Evolutionary conservation across 37 sponge, comb jelly and placozoan genomes (phyloP), one percentile per base, ranked within the genome.

Genomic region (Chondrosia reniformis): DNA sequence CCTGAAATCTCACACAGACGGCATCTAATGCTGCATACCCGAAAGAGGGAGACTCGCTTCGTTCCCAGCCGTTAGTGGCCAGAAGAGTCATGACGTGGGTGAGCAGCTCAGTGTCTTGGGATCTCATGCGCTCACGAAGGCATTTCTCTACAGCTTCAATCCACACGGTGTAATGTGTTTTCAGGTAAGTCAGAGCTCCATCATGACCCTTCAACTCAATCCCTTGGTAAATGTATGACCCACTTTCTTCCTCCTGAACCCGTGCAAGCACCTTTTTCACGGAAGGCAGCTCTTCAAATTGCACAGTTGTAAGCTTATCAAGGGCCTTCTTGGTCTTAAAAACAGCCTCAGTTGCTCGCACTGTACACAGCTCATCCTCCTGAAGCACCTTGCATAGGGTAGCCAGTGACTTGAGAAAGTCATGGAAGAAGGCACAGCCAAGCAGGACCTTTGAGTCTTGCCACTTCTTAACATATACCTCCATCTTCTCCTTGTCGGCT

Each of bases 31-130:
- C 76, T 46, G 55, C 74, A 45, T 83, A 9, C 19, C 55, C 91
- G 79, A 82, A 90, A 3, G 76, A 41, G 33, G 71, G 25, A 27
- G 22, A 33, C 10, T 78, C 80, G 44, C 61, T 55, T 43, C 43
- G 41, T 41, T 91, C 78, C 91, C 91, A 91, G 17, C 87, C 92
- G 71, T 91, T 52, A 33, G 92, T 91, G 31, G 84, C 87, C 30
- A 91, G 44, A 63, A 91, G 27, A 15, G 49, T 81, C 28, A 92
- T 7, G 22, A 71, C 64, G 37, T 87, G 76, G 37, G 67, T 81
- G 38, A 86, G 63, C 33, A 86, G 45, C 25, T 78, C 83, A 24
- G 33, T 76, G 42, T 83, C 33, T 79, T 88, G 81, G 21, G 25
- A 27, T 54, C 77, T 87, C 21, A 89, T 17, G 5, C 81, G 72